These are phyloP conservation scores for Streptopelia turtur DNA, from an alignment of 2,797 vertebrate genomes.

Conservation along the genomic window DNA sequence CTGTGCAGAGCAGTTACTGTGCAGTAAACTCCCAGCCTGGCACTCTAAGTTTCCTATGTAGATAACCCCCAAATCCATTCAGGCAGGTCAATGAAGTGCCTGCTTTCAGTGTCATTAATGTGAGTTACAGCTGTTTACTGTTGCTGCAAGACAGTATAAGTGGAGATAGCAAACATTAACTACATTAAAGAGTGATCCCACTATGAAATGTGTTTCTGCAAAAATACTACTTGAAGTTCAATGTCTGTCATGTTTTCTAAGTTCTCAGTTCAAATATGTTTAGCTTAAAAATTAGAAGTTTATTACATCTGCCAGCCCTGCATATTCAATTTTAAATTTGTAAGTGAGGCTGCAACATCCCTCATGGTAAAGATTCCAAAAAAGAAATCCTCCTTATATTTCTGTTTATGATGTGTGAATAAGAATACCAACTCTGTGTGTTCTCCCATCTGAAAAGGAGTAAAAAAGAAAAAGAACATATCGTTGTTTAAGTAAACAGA, in stretches of 20 bases:
- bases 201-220: not conserved
- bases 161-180: not conserved
- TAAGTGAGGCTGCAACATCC: not conserved
- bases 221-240: constrained; percentile 29
- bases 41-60: not conserved
- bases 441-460: not conserved
- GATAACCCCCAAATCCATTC: not conserved
- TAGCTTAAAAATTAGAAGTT: constrained; percentile 13
- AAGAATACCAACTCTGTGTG: not conserved
- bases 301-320: not conserved
- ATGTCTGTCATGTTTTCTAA: not conserved
- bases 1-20: constrained; percentile 24
- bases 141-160: not conserved
- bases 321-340: not conserved
- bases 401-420: not conserved
- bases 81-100: constrained; percentile 9
- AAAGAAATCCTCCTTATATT: not conserved
- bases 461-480: not conserved
- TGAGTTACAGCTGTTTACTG: constrained; percentile 27
- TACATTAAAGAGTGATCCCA: not conserved
- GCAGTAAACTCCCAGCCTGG: constrained; percentile 18
- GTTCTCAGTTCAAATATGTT: constrained; percentile 8
- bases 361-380: not conserved
- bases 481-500: not conserved
- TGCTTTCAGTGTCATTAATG: not conserved